phyloP scores from a whole-genome alignment of 2,888 invertebrate species.

The Volucella bombylans region DNA sequence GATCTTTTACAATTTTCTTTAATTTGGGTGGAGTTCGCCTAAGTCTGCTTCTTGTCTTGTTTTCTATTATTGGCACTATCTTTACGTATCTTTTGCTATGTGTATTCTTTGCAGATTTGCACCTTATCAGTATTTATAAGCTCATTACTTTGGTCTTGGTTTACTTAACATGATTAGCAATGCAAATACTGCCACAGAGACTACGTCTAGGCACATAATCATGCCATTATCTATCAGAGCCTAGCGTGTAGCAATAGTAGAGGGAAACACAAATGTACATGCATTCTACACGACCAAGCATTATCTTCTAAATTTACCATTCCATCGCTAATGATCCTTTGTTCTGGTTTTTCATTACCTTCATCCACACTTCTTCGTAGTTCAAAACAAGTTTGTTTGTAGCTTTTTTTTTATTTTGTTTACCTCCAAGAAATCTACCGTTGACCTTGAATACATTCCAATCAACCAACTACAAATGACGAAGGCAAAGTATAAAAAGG shows the following conservation, averaged over 20 bases:
- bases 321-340: slow-evolving; percentile 21
- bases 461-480: slow-evolving; percentile 7
- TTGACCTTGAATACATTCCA: not conserved
- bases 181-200: not conserved
- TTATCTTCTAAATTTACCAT: not conserved
- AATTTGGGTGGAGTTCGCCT: too few relatives aligned
- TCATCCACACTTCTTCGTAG: not conserved
- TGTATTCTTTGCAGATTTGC: too few relatives aligned
- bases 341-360: slow-evolving; percentile 18
- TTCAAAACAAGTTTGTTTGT: slow-evolving; percentile 36
- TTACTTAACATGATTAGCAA: not conserved
- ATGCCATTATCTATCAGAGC: not conserved
- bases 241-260: not conserved
- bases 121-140: too few relatives aligned
- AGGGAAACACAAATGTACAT: not conserved
- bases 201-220: slow-evolving; percentile 5
- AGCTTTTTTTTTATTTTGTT: too few relatives aligned
- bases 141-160: too few relatives aligned
- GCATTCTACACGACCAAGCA: not conserved
- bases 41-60: too few relatives aligned
- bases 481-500: slow-evolving; percentile 40
- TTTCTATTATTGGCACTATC: too few relatives aligned
- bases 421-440: not conserved
- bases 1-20: too few relatives aligned
- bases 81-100: too few relatives aligned